Conservation (phyloP, 2,888 invertebrate genomes). For the Spisula solida region DNA sequence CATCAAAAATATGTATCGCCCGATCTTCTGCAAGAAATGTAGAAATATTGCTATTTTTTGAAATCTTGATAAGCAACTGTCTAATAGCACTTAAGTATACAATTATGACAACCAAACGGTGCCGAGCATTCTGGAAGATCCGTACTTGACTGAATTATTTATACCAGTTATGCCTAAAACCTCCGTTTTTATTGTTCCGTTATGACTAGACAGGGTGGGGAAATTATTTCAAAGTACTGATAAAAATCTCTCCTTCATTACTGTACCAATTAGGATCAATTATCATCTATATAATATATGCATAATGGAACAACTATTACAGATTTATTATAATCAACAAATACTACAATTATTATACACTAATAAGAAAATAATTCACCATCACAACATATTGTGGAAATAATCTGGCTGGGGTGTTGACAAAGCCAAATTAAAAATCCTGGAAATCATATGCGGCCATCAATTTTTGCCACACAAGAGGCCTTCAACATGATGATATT, state of each 20-base stretch:
- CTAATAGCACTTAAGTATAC: slow-evolving; percentile 7
- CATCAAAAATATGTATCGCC: not conserved
- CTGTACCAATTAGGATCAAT: slow-evolving; percentile 6
- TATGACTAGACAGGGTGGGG: slow-evolving; percentile 9
- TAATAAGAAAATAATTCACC: not conserved
- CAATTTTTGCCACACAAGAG: too few relatives aligned
- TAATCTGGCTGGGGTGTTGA: too few relatives aligned
- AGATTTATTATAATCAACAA: not conserved
- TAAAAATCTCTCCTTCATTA: not conserved
- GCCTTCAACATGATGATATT: too few relatives aligned
- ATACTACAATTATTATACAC: not conserved
- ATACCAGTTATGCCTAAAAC: slow-evolving; percentile 9
- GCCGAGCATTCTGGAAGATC: not conserved
- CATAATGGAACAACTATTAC: not conserved
- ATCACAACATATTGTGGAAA: too few relatives aligned
- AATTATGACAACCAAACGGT: not conserved
- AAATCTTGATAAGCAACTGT: slow-evolving; percentile 12
- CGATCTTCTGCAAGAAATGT: not conserved
- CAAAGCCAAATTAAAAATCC: too few relatives aligned
- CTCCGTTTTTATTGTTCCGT: not conserved
- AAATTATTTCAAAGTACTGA: not conserved
- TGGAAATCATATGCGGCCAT: too few relatives aligned
- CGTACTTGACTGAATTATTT: not conserved
- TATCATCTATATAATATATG: slow-evolving; percentile 13
- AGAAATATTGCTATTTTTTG: not conserved